A percentile compares a stretch with the other conserved stretches of the same genome.
phyloP scores from a whole-genome alignment of 2,797 vertebrate genomes.

The Podarcis lilfordi region DNA sequence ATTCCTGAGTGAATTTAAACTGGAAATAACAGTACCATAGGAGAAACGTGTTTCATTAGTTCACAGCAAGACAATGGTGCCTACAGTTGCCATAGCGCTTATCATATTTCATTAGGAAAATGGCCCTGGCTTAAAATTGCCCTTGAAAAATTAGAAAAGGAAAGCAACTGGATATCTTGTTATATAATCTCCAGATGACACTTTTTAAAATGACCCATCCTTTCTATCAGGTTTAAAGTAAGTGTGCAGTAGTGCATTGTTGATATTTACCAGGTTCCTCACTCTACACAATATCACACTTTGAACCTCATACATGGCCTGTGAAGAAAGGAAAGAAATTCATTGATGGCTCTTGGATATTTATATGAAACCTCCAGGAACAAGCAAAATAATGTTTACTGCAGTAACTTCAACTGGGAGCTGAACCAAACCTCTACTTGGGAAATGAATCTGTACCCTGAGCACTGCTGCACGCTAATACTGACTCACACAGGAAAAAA shows the following conservation, averaged over 20 bases:
- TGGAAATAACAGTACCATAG: neutral
- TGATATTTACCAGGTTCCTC: neutral
- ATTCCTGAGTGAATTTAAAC: neutral
- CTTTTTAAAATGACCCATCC: neutral
- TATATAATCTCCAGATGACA: neutral
- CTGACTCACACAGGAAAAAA: neutral
- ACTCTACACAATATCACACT: neutral
- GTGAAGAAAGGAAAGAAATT: neutral
- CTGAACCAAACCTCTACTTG: no score
- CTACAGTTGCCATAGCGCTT: neutral
- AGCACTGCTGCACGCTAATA: no score
- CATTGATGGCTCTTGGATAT: no score
- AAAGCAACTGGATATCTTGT: neutral
- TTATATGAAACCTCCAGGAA: no score
- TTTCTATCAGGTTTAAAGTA: neutral
- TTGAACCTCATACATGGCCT: neutral
- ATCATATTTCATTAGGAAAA: neutral
- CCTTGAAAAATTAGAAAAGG: neutral
- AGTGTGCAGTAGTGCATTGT: neutral
- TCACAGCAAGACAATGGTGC: neutral
- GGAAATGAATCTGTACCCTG: no score
- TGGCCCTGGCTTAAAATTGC: neutral
- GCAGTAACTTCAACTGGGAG: no score
- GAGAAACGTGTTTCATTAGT: neutral
- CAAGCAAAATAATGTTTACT: no score